phyloP scores from a whole-genome alignment of 2,113 vertebrate genomes.

The Proteles cristata region DNA sequence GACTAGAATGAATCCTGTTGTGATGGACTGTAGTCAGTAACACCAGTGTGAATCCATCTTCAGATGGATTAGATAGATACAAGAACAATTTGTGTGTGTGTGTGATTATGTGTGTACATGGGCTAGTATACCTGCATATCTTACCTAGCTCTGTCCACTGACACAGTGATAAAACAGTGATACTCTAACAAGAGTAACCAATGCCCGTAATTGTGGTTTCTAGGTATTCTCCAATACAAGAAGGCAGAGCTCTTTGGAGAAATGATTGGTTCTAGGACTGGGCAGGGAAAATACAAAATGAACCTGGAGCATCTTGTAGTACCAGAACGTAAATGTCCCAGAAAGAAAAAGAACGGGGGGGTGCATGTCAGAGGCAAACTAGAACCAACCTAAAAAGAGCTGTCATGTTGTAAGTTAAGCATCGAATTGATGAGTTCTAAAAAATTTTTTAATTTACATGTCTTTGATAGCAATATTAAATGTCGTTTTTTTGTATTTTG shows the following conservation, averaged over 20 bases:
- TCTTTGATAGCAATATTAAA: slow-evolving; percentile 36
- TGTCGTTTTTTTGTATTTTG: neutral
- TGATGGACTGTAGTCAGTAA: neutral
- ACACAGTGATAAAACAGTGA: neutral
- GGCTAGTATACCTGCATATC: neutral
- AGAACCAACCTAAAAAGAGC: neutral
- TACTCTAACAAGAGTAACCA: neutral
- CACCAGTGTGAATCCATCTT: neutral
- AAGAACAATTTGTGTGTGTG: neutral
- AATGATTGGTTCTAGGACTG: neutral
- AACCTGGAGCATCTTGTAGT: neutral
- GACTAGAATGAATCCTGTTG: neutral
- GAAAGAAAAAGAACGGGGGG: neutral
- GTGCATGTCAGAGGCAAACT: neutral
- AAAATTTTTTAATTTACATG: neutral
- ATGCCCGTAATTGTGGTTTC: neutral
- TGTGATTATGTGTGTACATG: neutral
- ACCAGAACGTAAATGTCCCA: neutral
- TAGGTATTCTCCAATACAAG: neutral
- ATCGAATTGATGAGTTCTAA: neutral
- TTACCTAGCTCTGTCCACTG: neutral
- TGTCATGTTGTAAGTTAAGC: neutral
- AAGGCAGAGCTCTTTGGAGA: neutral
- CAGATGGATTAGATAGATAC: neutral
- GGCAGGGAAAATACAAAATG: neutral